Evolutionary conservation across 2,797 vertebrate species (phyloP), one percentile per base, ranked within the genome.

Genomic region (Knipowitschia caucasica): DNA sequence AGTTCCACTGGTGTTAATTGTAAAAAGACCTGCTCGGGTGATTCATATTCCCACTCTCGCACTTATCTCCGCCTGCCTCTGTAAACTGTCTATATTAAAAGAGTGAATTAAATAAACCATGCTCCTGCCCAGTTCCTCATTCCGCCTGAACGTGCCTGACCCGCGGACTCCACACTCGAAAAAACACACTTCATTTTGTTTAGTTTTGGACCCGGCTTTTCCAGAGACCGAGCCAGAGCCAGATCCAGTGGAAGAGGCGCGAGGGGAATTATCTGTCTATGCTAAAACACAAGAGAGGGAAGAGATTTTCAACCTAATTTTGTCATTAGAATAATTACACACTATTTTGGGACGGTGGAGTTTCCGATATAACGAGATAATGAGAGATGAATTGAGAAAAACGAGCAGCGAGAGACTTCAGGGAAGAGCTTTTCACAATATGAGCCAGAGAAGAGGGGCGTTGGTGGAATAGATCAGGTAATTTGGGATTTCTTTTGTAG

Each of bases 181-280:
- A 35, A 60, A 40, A 70, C 69, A 65, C 67, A 78, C 75, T 81
- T 78, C 59, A 58, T 5, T 7, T 7, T 74, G 78, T 81, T 78
- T 78, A 81, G 49, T 44, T 76, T 62, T 68, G 52, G 64, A 42
- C 43, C 64, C 33, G 59, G 53, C 68, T 59, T 75, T 74, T 77
- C 63, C 64, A 59, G 29, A 50, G 61, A 56, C 34, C 54, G 54
- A 49, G 69, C 67, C 67, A 75, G 57, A 52, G 54, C 54, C 61
- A 39, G 24, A 20, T 18, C 30, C 54, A 36, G 42, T 7, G 43
- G 30, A 50, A 18, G 45, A 33, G 17, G 23, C 10, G 36, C 5
- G 20, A 34, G 52, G 31, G 2, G 25, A 35, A 50, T 25, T 35
- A 35, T n/a, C 14, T 26, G 10, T 43, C 36, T 23, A 18, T 10